phyloP scores from a whole-genome alignment of 1,140 invertebrate species.

The Platyscapa corneri region DNA sequence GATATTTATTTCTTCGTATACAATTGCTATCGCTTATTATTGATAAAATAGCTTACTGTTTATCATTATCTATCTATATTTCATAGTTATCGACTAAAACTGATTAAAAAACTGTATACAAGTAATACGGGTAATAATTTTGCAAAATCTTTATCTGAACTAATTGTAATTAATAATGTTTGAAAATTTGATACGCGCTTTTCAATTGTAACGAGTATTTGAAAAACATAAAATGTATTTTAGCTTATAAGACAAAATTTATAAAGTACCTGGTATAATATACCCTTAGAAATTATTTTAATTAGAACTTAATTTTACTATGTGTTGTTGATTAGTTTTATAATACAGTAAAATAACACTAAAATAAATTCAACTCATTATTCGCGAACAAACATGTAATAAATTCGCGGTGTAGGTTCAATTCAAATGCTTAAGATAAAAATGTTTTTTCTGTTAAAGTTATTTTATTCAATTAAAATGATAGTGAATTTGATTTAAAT shows the following conservation, averaged over 20 bases:
- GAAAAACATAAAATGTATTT: background rate
- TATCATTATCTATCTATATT: background rate
- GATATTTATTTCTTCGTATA: slow-evolving; percentile 1
- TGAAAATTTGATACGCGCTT: background rate
- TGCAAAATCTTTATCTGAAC: background rate
- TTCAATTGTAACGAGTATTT: background rate
- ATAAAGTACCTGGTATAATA: background rate
- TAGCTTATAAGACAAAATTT: background rate
- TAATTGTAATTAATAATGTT: slow-evolving; percentile 2
- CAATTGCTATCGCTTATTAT: background rate
- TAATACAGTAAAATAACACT: background rate
- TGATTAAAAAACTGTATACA: background rate
- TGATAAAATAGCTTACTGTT: background rate
- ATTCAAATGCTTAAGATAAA: background rate
- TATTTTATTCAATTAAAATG: background rate
- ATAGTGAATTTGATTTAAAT: slow-evolving; percentile 31
- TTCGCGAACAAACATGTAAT: background rate
- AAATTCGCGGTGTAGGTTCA: background rate
- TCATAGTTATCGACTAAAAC: background rate
- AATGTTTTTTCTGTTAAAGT: background rate
- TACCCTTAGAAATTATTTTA: background rate
- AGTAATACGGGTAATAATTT: background rate
- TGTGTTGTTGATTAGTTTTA: background rate
- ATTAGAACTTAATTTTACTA: background rate
- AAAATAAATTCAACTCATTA: background rate